These are phyloP conservation scores for Dipus sagitta DNA, from an alignment of 2,797 vertebrate species.

Conservation along the genomic window DNA sequence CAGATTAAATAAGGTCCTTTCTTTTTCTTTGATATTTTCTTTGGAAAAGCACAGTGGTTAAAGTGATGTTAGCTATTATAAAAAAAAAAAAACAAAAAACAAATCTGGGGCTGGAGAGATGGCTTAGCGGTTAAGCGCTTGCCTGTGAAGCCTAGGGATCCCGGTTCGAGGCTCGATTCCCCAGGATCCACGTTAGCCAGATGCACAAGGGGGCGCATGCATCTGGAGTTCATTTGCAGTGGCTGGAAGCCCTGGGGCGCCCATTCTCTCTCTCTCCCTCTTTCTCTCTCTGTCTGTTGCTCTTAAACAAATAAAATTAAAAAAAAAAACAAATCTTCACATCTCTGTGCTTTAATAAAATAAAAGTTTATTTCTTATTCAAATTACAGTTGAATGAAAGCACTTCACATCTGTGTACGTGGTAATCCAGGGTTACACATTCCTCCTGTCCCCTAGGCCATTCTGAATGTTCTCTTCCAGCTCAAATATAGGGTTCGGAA, in stretches of 20 bases:
- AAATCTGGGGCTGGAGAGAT: too few species aligned
- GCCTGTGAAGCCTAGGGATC: too few species aligned
- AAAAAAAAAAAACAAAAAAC: neutral
- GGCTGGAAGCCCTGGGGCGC: too few species aligned
- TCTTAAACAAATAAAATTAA: too few species aligned
- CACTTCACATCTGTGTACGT: neutral
- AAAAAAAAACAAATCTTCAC: neutral
- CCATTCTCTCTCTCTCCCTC: too few species aligned
- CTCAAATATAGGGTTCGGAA: neutral
- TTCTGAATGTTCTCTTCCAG: neutral
- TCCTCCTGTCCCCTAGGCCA: neutral
- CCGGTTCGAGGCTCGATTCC: too few species aligned
- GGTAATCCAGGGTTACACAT: neutral
- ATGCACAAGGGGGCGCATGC: too few species aligned
- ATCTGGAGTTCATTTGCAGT: too few species aligned
- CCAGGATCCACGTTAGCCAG: too few species aligned
- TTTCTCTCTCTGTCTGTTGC: too few species aligned
- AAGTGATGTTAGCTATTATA: neutral
- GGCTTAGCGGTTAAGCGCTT: too few species aligned
- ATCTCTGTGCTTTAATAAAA: neutral
- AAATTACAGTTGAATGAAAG: neutral
- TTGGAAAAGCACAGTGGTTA: neutral
- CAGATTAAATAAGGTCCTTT: neutral
- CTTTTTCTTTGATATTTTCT: neutral
- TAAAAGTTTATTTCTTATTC: neutral